Evolutionary conservation across 2,888 invertebrate species (phyloP).

Genomic region (Amblyteles armatorius): DNA sequence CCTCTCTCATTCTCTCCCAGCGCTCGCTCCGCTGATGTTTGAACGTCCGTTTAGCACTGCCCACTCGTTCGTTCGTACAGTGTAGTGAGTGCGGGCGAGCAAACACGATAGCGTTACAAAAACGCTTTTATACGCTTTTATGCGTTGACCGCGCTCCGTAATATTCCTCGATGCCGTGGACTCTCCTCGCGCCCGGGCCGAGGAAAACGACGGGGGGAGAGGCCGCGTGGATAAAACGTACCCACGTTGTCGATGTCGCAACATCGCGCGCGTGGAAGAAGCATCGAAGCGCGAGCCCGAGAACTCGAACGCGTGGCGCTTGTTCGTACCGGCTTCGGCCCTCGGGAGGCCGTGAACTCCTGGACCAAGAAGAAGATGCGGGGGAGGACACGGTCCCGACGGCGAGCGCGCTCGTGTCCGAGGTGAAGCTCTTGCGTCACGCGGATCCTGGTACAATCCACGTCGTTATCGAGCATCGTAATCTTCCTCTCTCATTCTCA

Average conservation of each 20-base stretch:
- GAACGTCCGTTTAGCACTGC: slow-evolving; percentile 53
- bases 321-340: neutral
- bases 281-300: slow-evolving; percentile 24
- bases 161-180: slow-evolving; percentile 48
- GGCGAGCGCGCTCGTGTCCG: slow-evolving; percentile 59
- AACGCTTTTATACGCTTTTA: slow-evolving; percentile 30
- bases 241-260: slow-evolving; percentile 65
- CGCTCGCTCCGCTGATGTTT: slow-evolving; percentile 30
- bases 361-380: slow-evolving; percentile 47
- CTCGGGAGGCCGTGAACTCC: slow-evolving; percentile 51
- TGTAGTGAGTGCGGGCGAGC: slow-evolving; percentile 31
- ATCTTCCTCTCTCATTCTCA: slow-evolving; percentile 15
- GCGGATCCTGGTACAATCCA: slow-evolving; percentile 39
- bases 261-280: slow-evolving; percentile 51
- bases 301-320: slow-evolving; percentile 47
- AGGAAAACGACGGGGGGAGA: slow-evolving; percentile 27
- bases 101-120: slow-evolving; percentile 38
- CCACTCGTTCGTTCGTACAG: slow-evolving; percentile 29
- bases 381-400: slow-evolving; percentile 58
- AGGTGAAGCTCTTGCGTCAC: slow-evolving; percentile 59
- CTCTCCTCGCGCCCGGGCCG: neutral
- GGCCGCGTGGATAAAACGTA: slow-evolving; percentile 35
- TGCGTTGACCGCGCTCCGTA: slow-evolving; percentile 22
- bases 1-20: slow-evolving; percentile 3
- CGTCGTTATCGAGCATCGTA: slow-evolving; percentile 41